Base-by-base conservation (phyloP, 2,888 invertebrate genomes). In the Netelia inedita region DNA sequence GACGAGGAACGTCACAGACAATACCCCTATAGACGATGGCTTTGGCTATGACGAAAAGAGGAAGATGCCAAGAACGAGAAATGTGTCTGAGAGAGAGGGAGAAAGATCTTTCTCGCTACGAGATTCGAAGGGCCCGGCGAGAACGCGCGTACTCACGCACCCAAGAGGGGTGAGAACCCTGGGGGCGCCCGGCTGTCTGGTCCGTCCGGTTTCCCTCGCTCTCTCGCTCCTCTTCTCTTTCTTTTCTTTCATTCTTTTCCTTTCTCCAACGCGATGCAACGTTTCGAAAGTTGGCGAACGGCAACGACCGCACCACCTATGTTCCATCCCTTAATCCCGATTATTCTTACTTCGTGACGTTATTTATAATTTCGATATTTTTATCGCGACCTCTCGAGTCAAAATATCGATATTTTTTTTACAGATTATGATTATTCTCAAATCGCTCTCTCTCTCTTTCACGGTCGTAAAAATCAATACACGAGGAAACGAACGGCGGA, bases 161-260 rank as follows among this genome's bases (percentile, higher is more conserved):
- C 68, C 46, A 65, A 88, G 89, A 88, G 88, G 90, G 89, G 89
- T 90, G 88, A 86, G 91, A 89, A 88, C 85, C 87, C 88, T 88
- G 78, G 79, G 85, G 92, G 92, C 92, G 93, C 91, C 92, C 88
- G 90, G 89, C 91, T 90, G 92, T 92, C 93, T 93, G 90, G 89
- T 92, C 91, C 87, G 88, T 89, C 90, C 89, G 90, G 89, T 91
- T 92, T 91, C 87, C 90, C 89, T 87, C 90, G 88, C 55, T 53
- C 69, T 86, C 83, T 81, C 82, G 82, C 82, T 78, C 83, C 87
- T 83, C 78, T 74, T 85, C 81, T 85, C 78, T 81, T 85, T 71
- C 72, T 63, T 61, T 73, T 53, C 16, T 55, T 71, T 72, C 79
- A 41, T 63, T 71, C 74, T 28, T 68, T 55, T 69, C 78, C 57